Evolutionary conservation across 2,113 vertebrate species (phyloP).

Genomic region (Agelaius tricolor): DNA sequence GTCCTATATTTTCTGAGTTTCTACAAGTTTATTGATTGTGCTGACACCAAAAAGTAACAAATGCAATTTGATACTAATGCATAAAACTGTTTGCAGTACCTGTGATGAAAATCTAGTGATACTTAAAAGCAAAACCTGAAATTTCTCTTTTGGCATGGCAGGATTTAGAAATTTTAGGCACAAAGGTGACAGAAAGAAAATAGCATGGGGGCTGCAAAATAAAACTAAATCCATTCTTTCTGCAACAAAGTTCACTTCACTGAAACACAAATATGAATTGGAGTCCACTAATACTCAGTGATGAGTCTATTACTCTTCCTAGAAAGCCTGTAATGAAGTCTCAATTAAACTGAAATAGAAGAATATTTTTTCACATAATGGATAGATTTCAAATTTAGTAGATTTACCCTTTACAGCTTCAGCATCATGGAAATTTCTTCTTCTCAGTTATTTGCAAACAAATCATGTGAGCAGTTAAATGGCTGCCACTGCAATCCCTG

Average conservation of each 20-base stretch:
- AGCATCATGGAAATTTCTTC: background rate
- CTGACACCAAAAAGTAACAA: background rate
- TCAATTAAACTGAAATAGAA: background rate
- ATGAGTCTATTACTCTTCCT: background rate
- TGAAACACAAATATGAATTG: background rate
- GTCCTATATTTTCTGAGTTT: background rate
- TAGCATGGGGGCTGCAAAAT: background rate
- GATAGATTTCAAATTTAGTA: background rate
- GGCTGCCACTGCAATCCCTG: background rate
- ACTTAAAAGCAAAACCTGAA: background rate
- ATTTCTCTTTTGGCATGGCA: background rate
- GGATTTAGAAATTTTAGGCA: background rate
- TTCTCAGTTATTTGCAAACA: background rate
- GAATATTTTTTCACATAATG: background rate
- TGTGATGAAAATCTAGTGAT: background rate
- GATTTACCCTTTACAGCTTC: background rate
- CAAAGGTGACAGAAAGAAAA: background rate
- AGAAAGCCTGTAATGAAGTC: background rate
- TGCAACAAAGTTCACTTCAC: background rate
- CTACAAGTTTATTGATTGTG: accelerated
- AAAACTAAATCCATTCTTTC: background rate
- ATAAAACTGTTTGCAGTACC: background rate
- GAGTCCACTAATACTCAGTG: background rate
- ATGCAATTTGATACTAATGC: background rate
- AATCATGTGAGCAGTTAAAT: background rate